Percentiles rank a stretch among this genome's conserved stretches.
Evolutionary conservation across 2,888 invertebrate genomes (phyloP).

Genomic region (Ptilodon capucinus): DNA sequence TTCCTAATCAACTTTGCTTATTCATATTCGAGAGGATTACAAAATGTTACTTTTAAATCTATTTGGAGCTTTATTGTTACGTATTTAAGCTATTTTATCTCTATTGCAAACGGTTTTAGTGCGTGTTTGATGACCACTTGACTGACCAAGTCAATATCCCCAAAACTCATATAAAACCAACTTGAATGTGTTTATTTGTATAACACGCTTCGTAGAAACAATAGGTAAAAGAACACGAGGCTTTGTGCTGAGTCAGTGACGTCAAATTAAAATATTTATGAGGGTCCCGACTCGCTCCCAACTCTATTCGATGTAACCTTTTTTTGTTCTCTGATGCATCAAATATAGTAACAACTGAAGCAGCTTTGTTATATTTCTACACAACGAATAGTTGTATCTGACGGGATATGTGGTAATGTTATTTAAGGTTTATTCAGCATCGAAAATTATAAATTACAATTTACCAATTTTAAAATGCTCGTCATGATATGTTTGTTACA

Average conservation of each 20-base stretch:
- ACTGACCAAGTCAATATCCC: not conserved
- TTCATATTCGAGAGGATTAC: constrained; percentile 1
- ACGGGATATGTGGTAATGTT: too few relatives aligned
- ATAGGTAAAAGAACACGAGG: constrained; percentile 11
- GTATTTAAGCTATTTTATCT: too few relatives aligned
- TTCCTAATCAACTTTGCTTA: constrained; percentile 13
- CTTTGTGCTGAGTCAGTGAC: constrained; percentile 51
- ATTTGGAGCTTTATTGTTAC: too few relatives aligned
- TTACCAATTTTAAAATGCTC: too few relatives aligned
- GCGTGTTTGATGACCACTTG: not conserved
- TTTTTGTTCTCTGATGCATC: constrained; percentile 26
- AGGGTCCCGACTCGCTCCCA: constrained; percentile 30
- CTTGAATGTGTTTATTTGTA: constrained; percentile 25
- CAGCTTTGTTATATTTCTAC: constrained; percentile 15
- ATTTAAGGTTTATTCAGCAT: too few relatives aligned
- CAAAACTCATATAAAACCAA: not conserved
- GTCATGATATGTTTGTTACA: too few relatives aligned
- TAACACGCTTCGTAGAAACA: constrained; percentile 24
- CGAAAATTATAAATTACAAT: too few relatives aligned
- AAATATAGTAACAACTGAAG: constrained; percentile 22
- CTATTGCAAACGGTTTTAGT: not conserved
- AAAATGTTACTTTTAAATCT: too few relatives aligned
- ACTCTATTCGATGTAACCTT: constrained; percentile 9
- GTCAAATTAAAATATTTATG: constrained; percentile 66
- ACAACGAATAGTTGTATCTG: not conserved